Evolutionary conservation across 2,797 vertebrate species (phyloP), one percentile per base, ranked within the genome.

Genomic region (Enteromius fasciolatus): DNA sequence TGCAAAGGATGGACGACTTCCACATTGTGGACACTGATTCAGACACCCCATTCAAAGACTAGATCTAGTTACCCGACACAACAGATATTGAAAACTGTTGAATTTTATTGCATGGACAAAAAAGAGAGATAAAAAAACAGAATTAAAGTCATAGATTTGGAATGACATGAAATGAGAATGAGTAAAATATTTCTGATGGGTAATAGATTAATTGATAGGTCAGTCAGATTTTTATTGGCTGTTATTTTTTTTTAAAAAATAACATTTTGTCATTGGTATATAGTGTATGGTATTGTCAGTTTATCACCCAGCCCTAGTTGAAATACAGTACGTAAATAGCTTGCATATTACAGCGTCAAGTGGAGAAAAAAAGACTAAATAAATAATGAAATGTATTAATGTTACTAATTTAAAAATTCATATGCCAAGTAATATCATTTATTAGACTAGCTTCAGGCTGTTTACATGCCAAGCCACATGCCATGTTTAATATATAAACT

Each of bases 1-100:
- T 76, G 69, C 23, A 82, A 48, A 41, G 41, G 54, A 57, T 80
- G 70, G 63, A 28, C 1, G 25, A 63, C 46, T 20, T 36, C 66
- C 41, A 75, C 23, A 78, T 20, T 25, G 59, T 78, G 78, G 54
- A 69, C 80, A 44, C 41, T 64, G 14, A 48, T 67, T 59, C 66
- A 81, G 70, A 75, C 18, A 76, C 44, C 69, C n/a, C 23, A 36
- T 33, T 20, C 41, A 66, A 44, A 78, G 18, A n/a, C 5, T 48
- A 7, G 18, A 75, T 23, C 6, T 39, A 59, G 52, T 41, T 48
- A 46, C 18, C 25, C 66, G 17, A 33, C 17, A 33, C 25, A 74
- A 52, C 28, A 20, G 25, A 20, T 50, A 15, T 15, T 61, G 12
- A 61, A 31, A 31, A 31, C 14, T 8, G 25, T 17, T 31, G 6